Percentiles rank a stretch among this genome's conserved stretches.
Evolutionary conservation across 2,113 vertebrate species (phyloP).

Genomic region (Catharus bicknelli): DNA sequence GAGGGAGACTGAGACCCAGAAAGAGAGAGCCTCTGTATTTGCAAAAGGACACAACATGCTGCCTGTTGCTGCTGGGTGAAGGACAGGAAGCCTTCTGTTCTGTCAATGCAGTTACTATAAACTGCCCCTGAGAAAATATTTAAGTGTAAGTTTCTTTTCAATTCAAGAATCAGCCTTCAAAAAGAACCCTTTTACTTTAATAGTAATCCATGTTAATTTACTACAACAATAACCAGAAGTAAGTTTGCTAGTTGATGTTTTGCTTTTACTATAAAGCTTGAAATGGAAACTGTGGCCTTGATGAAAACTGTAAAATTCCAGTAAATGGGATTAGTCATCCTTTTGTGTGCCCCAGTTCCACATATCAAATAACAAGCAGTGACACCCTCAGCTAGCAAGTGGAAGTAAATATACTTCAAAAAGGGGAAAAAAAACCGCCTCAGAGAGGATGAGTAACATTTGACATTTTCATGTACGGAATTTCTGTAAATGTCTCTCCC

Average conservation of each 20-base stretch:
- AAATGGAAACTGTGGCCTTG: constrained; percentile 73
- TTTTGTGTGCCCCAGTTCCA: constrained; percentile 64
- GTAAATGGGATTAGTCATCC: constrained; percentile 79
- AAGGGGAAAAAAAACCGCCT: constrained; percentile 42
- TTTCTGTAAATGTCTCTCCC: constrained; percentile 68
- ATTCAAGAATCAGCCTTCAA: constrained; percentile 1
- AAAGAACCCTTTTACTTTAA: constrained; percentile 3
- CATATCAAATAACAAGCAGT: constrained; percentile 74
- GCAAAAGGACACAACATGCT: background rate
- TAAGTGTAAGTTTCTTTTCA: constrained; percentile 2
- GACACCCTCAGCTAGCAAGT: constrained; percentile 69
- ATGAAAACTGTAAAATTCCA: constrained; percentile 78
- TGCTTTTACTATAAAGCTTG: constrained; percentile 66
- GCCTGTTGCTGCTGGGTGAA: background rate
- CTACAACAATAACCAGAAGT: constrained; percentile 35
- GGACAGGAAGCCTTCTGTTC: background rate
- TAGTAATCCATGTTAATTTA: constrained; percentile 31
- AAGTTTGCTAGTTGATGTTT: constrained; percentile 49
- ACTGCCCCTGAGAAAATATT: background rate
- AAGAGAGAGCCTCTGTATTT: background rate
- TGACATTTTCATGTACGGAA: constrained; percentile 75
- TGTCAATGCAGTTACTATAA: background rate
- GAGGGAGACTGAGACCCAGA: background rate
- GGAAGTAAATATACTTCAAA: constrained; percentile 72
- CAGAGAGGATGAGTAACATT: constrained; percentile 70